Evolutionary conservation across 2,113 vertebrate genomes (phyloP).

Genomic region (Enhydra lutris): DNA sequence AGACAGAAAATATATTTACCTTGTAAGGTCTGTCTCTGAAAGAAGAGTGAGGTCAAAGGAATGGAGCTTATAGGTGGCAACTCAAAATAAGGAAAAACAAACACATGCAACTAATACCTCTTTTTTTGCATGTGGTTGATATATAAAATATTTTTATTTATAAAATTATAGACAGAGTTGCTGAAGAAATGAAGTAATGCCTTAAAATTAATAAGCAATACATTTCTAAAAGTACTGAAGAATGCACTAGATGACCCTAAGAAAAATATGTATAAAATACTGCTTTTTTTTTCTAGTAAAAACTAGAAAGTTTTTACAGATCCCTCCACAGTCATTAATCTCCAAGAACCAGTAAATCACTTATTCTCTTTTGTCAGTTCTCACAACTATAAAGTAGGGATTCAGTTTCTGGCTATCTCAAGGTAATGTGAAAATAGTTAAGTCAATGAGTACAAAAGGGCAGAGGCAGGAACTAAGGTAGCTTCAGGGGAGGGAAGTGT

Average conservation of each 20-base stretch:
- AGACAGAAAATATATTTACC: background rate
- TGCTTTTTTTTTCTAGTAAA: background rate
- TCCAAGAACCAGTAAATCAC: background rate
- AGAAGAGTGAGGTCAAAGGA: background rate
- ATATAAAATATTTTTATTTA: background rate
- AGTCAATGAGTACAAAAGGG: background rate
- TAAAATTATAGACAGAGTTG: background rate
- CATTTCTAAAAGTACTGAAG: background rate
- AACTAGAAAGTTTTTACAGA: background rate
- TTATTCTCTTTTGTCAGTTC: background rate
- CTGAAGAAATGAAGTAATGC: background rate
- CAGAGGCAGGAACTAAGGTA: background rate
- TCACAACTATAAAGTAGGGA: background rate
- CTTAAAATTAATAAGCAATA: background rate
- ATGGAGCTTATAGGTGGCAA: background rate
- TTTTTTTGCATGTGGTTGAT: background rate
- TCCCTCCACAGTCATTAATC: background rate
- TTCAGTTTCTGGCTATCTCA: background rate
- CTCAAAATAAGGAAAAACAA: background rate
- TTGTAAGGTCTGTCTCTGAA: background rate
- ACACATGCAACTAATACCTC: background rate
- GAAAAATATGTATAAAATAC: background rate
- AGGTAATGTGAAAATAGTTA: background rate
- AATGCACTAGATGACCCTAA: background rate
- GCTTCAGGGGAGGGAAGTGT: background rate